Conservation (phyloP, 2,113 vertebrate genomes). For the Vulpes ferrilata region DNA sequence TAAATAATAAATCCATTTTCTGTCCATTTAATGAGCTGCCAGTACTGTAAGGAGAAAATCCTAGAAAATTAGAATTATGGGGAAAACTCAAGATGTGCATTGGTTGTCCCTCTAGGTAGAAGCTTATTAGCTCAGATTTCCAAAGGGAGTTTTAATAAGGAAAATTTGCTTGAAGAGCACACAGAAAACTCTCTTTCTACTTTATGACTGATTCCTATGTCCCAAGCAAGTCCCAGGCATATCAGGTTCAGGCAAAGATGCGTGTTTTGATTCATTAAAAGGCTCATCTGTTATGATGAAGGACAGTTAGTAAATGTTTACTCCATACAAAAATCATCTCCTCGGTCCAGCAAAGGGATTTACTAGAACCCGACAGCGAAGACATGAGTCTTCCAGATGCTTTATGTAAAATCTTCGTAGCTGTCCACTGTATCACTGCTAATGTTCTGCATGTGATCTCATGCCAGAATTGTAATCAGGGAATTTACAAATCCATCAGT, state of each 20-base stretch:
- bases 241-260: not conserved
- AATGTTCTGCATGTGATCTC: not conserved
- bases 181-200: not conserved
- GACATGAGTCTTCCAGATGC: not conserved
- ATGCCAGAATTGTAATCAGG: not conserved
- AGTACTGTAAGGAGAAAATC: not conserved
- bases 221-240: not conserved
- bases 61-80: not conserved
- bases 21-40: not conserved
- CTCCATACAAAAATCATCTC: not conserved
- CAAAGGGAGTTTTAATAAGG: not conserved
- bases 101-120: not conserved
- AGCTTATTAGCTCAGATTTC: not conserved
- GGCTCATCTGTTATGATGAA: not conserved
- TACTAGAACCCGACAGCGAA: not conserved
- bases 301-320: not conserved
- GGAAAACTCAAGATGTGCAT: not conserved
- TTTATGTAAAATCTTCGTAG: not conserved
- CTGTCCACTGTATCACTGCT: not conserved
- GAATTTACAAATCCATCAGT: not conserved
- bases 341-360: not conserved
- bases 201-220: not conserved
- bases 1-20: not conserved
- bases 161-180: not conserved
- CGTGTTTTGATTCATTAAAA: not conserved